A percentile compares a stretch with the other conserved stretches of the same genome.
Evolutionary conservation across 2,797 vertebrate genomes (phyloP).

Genomic region (Characodon lateralis): DNA sequence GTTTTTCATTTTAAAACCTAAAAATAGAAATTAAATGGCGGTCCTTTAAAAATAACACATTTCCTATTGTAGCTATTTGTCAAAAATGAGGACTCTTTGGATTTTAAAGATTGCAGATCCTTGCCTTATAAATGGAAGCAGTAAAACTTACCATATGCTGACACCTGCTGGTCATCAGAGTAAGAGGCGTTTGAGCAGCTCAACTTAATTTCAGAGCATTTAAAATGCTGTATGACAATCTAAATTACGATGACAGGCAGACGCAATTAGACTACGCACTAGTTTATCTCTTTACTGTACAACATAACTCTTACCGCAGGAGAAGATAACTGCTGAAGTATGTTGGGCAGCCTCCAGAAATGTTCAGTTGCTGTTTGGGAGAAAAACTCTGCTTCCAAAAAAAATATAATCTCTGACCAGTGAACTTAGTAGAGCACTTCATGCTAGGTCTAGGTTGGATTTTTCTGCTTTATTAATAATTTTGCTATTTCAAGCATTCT

Average conservation of each 20-base stretch:
- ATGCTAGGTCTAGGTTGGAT: too few species aligned
- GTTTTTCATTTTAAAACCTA: too few species aligned
- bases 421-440: not conserved
- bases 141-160: slow-evolving; percentile 37
- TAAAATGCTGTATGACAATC: not conserved
- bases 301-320: not conserved
- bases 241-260: not conserved
- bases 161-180: slow-evolving; percentile 61
- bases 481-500: not conserved
- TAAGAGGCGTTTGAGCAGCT: slow-evolving; percentile 1
- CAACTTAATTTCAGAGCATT: not conserved
- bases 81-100: too few species aligned
- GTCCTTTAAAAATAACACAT: too few species aligned
- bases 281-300: not conserved
- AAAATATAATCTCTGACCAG: not conserved
- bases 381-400: not conserved
- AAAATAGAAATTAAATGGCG: too few species aligned
- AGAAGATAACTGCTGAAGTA: not conserved
- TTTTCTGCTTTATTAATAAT: not conserved
- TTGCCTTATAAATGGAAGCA: too few species aligned
- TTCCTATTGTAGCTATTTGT: too few species aligned
- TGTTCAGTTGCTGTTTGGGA: not conserved
- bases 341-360: not conserved
- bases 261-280: not conserved
- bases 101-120: too few species aligned